Percentiles rank a stretch among this genome's conserved stretches.
phyloP scores from a whole-genome alignment of 2,113 vertebrate genomes.

The Seriola rivoliana region DNA sequence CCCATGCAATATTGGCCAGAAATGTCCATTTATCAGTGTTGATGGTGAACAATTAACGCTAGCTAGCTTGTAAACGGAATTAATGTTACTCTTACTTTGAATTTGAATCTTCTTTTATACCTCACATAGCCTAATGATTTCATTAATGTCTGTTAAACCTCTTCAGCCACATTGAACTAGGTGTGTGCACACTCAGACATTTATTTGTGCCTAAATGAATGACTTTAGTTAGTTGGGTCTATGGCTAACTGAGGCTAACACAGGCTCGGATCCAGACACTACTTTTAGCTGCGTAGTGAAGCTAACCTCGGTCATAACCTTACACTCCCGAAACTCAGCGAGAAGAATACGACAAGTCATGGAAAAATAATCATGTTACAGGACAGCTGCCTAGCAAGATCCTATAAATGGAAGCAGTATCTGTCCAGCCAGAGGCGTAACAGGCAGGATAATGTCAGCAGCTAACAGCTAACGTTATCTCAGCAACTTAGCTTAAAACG shows the following conservation, averaged over 20 bases:
- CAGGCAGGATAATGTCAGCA: slow-evolving; percentile 51
- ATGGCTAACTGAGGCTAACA: slow-evolving; percentile 45
- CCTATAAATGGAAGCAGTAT: slow-evolving; percentile 70
- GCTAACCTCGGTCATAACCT: slow-evolving; percentile 53
- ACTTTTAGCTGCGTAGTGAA: slow-evolving; percentile 65
- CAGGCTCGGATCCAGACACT: slow-evolving; percentile 13
- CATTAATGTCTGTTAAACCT: background rate
- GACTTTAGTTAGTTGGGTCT: slow-evolving; percentile 32
- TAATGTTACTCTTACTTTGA: background rate
- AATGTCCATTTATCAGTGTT: too few relatives aligned
- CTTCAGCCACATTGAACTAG: background rate
- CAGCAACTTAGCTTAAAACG: slow-evolving; percentile 54
- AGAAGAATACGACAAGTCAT: slow-evolving; percentile 25
- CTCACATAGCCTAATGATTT: background rate
- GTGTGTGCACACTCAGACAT: background rate
- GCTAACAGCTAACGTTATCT: slow-evolving; percentile 55
- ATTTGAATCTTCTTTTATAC: background rate
- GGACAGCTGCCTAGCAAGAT: slow-evolving; percentile 45
- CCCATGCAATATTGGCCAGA: background rate
- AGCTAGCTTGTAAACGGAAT: background rate
- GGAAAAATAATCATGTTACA: slow-evolving; percentile 34
- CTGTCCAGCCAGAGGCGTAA: slow-evolving; percentile 20
- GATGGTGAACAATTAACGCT: background rate
- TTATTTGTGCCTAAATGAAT: background rate
- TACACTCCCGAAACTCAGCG: slow-evolving; percentile 40